phyloP scores from a whole-genome alignment of 2,113 vertebrate genomes.

The Oreochromis niloticus region DNA sequence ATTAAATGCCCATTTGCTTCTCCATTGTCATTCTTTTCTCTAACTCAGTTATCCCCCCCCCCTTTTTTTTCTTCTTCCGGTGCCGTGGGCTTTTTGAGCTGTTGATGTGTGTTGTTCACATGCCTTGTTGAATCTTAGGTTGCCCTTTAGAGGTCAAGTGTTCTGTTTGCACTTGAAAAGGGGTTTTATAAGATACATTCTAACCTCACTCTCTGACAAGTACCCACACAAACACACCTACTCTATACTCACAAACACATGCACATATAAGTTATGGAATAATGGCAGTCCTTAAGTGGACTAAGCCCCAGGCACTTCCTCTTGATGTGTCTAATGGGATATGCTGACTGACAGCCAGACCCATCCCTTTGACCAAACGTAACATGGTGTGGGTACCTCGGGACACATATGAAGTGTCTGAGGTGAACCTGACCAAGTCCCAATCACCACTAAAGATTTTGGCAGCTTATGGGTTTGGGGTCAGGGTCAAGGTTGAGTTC shows the following conservation, averaged over 20 bases:
- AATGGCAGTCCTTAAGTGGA: slow-evolving; percentile 35
- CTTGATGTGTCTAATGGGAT: slow-evolving; percentile 46
- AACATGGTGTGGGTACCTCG: neutral
- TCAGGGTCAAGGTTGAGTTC: slow-evolving; percentile 45
- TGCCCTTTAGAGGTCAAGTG: slow-evolving; percentile 40
- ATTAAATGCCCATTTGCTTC: neutral
- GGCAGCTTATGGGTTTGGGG: neutral
- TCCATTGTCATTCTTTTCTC: neutral
- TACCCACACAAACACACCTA: neutral
- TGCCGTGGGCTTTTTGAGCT: neutral
- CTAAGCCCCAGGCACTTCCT: slow-evolving; percentile 35
- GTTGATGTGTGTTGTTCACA: slow-evolving; percentile 2
- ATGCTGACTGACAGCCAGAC: slow-evolving; percentile 46
- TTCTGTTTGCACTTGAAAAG: slow-evolving; percentile 24
- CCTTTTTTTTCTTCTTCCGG: neutral
- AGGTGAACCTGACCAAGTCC: neutral
- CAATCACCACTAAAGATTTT: neutral
- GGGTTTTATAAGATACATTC: slow-evolving; percentile 11
- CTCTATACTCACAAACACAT: neutral
- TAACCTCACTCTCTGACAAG: neutral
- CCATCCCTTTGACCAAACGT: slow-evolving; percentile 18
- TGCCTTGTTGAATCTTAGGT: slow-evolving; percentile 30
- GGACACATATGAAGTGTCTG: neutral
- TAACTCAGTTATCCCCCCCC: neutral
- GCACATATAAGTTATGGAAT: slow-evolving; percentile 13